These are phyloP conservation scores for Furcula furcula DNA, from an alignment of 2,888 invertebrate species.

Conservation along the genomic window DNA sequence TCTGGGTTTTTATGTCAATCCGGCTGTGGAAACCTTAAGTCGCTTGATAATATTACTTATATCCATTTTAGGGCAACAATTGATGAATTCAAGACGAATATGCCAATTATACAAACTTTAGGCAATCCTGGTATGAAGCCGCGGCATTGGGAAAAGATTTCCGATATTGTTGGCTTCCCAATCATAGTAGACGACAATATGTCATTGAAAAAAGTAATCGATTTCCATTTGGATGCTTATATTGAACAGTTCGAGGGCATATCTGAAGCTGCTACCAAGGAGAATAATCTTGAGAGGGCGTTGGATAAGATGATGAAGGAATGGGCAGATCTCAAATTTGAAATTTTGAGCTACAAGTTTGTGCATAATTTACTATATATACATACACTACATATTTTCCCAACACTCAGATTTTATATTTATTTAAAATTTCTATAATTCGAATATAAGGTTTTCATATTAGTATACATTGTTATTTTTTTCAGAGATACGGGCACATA, in stretches of 20 bases:
- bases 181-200: conserved; percentile 91
- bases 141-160: conserved; percentile 97
- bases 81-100: conserved; percentile 92
- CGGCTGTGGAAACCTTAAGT: no score
- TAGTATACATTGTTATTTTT: no score
- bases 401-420: no score
- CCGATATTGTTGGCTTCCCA: conserved; percentile 96
- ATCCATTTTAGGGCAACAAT: conserved; percentile 82
- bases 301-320: conserved; percentile 94
- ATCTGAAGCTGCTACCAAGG: conserved; percentile 97
- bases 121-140: conserved; percentile 97
- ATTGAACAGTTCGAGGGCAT: conserved; percentile 94
- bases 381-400: no score
- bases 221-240: conserved; percentile 94
- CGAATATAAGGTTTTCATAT: no score
- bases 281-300: conserved; percentile 94
- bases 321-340: conserved; percentile 92
- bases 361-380: no score
- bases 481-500: conserved; percentile 92
- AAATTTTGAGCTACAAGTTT: conserved; percentile 87
- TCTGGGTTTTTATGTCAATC: no score
- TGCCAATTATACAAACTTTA: conserved; percentile 95
- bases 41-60: background rate
- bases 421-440: no score
- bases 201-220: conserved; percentile 92